Evolutionary conservation across 2,797 vertebrate genomes (phyloP), one percentile per base, ranked within the genome.

Genomic region (Mormyrops boulengeri): DNA sequence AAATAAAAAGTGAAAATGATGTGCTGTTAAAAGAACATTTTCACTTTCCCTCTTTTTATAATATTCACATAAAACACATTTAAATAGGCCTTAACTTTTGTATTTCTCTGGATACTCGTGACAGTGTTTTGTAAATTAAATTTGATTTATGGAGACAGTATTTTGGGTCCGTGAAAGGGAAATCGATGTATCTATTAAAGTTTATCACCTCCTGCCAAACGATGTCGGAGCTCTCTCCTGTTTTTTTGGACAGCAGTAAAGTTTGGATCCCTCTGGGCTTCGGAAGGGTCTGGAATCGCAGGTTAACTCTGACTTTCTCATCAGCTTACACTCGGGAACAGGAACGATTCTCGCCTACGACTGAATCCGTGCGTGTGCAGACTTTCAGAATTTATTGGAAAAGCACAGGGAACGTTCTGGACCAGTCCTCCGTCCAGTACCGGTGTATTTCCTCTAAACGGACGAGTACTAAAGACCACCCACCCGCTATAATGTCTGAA

Each of bases 61-160:
- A 95, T 96, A 96, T 96, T 95, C 96, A 96, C 92, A 94, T 95
- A 95, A 95, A 88, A 95, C 95, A 96, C 96, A 96, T 96, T 96
- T 96, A 96, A 97, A 95, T 95, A 91, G 94, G 94, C 95, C 92
- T 95, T 96, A 94, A 95, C 96, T 95, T 19, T 89, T 89, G 95
- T 94, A 94, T 94, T 95, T 96, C 94, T 96, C 95, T 95, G 95
- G 96, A 95, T 95, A 93, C 91, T 95, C 94, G 94, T 95, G 95
- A 96, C 96, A 95, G 94, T 96, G 95, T 96, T 96, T 95, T 96
- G 96, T 96, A 97, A 96, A 96, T 97, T 96, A 96, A 96, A 94
- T 94, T 95, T 96, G 95, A 95, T 94, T 95, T 95, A 96, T 96
- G 94, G 94, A 85, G 47, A 89, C 47, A 69, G 19, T 26, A 88